Conservation (phyloP, 2,888 invertebrate species). For the Dinocampus coccinellae region DNA sequence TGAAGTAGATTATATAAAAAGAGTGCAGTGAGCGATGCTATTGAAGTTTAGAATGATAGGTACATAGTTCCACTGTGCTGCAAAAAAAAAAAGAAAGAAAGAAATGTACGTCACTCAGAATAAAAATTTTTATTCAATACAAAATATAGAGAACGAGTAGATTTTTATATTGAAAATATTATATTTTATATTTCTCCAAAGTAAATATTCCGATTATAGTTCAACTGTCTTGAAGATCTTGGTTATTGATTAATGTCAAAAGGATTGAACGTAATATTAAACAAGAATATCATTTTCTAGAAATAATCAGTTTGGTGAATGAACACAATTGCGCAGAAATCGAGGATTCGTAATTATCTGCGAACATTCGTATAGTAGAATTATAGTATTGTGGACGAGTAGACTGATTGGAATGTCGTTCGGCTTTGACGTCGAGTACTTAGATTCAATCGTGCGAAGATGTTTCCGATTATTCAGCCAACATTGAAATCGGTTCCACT, state of each 20-base stretch:
- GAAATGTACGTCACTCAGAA: too few species aligned
- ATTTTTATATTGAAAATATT: too few species aligned
- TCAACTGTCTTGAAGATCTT: not conserved
- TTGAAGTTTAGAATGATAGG: too few species aligned
- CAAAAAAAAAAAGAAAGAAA: too few species aligned
- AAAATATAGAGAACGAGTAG: too few species aligned
- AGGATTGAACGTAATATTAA: not conserved
- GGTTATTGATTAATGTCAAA: not conserved
- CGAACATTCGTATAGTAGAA: too few species aligned
- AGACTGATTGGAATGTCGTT: constrained; percentile 32
- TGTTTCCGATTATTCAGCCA: constrained; percentile 13
- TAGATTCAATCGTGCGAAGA: constrained; percentile 12
- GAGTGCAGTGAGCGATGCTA: too few species aligned
- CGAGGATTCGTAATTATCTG: constrained; percentile 29
- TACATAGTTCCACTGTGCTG: too few species aligned
- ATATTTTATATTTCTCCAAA: too few species aligned
- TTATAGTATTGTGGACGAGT: constrained; percentile 24
- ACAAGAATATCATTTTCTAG: not conserved
- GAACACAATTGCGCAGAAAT: constrained; percentile 32
- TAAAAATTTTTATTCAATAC: too few species aligned
- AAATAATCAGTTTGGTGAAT: not conserved
- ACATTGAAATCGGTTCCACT: not conserved
- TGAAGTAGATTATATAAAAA: too few species aligned
- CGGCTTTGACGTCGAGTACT: constrained; percentile 31
- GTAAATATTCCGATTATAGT: too few species aligned